Evolutionary conservation across 2,888 invertebrate species (phyloP), one percentile per base, ranked within the genome.

Genomic region (Hyppa rectilinea): DNA sequence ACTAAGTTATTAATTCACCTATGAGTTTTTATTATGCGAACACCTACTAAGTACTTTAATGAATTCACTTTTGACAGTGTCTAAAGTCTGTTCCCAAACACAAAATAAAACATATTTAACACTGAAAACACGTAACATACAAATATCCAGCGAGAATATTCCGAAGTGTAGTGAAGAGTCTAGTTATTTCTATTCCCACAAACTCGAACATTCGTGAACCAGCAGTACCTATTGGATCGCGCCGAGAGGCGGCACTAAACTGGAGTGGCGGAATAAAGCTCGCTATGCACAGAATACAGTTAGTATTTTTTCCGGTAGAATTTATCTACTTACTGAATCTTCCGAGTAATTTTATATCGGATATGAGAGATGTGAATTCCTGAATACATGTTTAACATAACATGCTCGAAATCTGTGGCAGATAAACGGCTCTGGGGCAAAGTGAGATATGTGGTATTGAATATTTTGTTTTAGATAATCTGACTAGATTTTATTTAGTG

Each of bases 261-360:
- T 82, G 82, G 82, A 84, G 73, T 78, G 71, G 60, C 66, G 49
- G 78, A 66, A 68, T 80, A 75, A 84, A 82, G 79, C 81, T 72
- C 67, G 34, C 64, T 61, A 67, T 71, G 73, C 65, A 75, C 52
- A 36, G 55, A 80, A 81, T 68, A 78, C 72, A 67, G 75, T 84
- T 78, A 61, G 64, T 74, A 77, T 78, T 76, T 80, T 72, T 82
- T 80, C 71, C 80, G 60, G 76, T 75, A 76, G 75, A 82, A 83
- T 78, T 79, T 77, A 81, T 77, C 62, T 68, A 70, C 73, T 75
- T 71, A 68, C 71, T 61, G 66, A 79, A 75, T 75, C 74, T 58
- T 36, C 31, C 40, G 73, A 62, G 40, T 55, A 65, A 23, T 79
- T 75, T 29, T 74, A 77, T 80, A 80, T 78, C 69, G 68, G 72